Evolutionary conservation across 2,797 vertebrate species (phyloP), one percentile per base, ranked within the genome.

Genomic region (Anguilla megastoma): DNA sequence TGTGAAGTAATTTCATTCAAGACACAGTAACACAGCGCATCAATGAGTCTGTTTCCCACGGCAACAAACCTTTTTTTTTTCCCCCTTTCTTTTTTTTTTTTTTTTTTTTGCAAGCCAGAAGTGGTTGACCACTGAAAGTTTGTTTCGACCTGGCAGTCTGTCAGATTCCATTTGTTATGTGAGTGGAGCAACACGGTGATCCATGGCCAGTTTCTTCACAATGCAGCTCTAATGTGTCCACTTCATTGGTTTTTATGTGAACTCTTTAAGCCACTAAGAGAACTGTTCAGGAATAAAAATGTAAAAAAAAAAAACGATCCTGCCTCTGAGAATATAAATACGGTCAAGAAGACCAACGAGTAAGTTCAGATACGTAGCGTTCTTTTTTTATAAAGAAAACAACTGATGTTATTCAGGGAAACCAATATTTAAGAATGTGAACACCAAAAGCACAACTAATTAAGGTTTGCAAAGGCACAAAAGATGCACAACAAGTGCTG

Each of bases 201-300:
- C 36, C 14, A 24, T 84, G 76, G 1, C 33, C 50, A 79, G 18
- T 50, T 69, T 5, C 7, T 27, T 27, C 54, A 9, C 50, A 16
- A 41, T 36, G 24, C 74, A 24, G 8, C 45, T 33, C 3, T 69
- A 86, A 80, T 69, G 41, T n/a, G 27, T 3, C 18, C 14, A 52
- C 58, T 88, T 82, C 33, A 66, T 50, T 84, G 66, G 45, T 86
- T 45, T 87, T 74, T 33, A 88, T 84, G 86, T 84, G 33, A 83
- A 30, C 33, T 83, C 60, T 83, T 86, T 86, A 69, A 69, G 16
- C 6, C 30, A 69, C 60, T 56, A 60, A 54, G 83, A 88, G 63
- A 14, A 45, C 48, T 48, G 30, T 83, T 88, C 45, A 85, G n/a
- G 58, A 83, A 18, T 66, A 82, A 60, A 36, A 48, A 52, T 27